Evolutionary conservation across 2,888 invertebrate species (phyloP).

Genomic region (Diachrysia chrysitis): DNA sequence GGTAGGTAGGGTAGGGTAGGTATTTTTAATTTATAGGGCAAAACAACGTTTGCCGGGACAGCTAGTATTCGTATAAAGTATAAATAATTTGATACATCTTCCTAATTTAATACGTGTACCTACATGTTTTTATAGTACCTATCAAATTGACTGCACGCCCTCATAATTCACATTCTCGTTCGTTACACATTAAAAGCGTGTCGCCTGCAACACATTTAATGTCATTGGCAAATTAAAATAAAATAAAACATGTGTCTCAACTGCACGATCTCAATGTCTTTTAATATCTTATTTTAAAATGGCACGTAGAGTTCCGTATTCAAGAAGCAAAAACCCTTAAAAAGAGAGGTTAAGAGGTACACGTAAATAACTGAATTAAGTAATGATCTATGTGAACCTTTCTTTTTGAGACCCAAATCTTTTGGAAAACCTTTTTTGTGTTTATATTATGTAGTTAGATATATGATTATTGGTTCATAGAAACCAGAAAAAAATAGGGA

Average conservation of each 20-base stretch:
- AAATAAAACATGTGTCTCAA: slow-evolving; percentile 25
- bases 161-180: slow-evolving; percentile 30
- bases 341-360: no score
- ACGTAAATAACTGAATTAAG: not conserved
- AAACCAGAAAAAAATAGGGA: no score
- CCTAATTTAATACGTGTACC: not conserved
- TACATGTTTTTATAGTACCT: not conserved
- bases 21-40: no score
- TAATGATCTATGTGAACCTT: not conserved
- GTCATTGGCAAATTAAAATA: slow-evolving; percentile 31
- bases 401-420: no score
- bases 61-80: no score
- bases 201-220: slow-evolving; percentile 19
- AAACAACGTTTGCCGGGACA: no score
- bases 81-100: no score
- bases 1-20: no score
- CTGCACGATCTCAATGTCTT: slow-evolving; percentile 25
- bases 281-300: slow-evolving; percentile 5
- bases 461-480: no score
- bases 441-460: no score
- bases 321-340: not conserved
- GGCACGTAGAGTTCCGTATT: not conserved
- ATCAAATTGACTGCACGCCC: not conserved
- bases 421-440: no score
- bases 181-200: slow-evolving; percentile 8